These are phyloP conservation scores for Nematolebias whitei DNA, from an alignment of 2,113 vertebrate genomes.

Conservation along the genomic window DNA sequence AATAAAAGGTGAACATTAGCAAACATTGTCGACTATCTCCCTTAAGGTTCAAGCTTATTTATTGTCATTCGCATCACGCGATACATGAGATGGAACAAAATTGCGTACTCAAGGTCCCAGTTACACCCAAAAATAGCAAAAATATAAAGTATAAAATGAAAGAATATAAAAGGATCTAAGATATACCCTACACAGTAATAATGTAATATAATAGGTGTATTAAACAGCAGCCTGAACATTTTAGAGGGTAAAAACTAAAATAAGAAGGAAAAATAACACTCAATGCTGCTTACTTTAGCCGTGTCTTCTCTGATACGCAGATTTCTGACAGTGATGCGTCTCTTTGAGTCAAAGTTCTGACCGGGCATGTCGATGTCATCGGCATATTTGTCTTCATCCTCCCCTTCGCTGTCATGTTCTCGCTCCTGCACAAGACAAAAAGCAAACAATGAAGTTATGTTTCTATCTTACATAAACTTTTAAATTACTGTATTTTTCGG, in stretches of 20 bases:
- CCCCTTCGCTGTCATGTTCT: conserved; percentile 95
- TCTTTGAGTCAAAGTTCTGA: conserved; percentile 98
- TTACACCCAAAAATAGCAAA: too few species aligned
- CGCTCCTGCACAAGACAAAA: conserved; percentile 82
- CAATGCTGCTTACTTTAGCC: conserved; percentile 91
- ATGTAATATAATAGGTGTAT: too few species aligned
- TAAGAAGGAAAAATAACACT: too few species aligned
- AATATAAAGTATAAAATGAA: too few species aligned
- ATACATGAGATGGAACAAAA: too few species aligned
- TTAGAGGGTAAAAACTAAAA: not conserved
- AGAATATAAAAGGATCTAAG: too few species aligned
- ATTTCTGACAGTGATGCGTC: conserved; percentile 96
- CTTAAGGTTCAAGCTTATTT: too few species aligned
- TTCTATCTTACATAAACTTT: not conserved
- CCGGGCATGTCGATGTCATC: conserved; percentile 99
- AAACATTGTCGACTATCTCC: not conserved
- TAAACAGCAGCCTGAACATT: too few species aligned
- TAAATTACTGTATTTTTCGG: too few species aligned
- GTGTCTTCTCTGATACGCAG: conserved; percentile 96
- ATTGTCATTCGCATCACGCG: too few species aligned
- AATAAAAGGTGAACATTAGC: not conserved
- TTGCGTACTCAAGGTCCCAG: too few species aligned
- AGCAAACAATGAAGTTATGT: not conserved
- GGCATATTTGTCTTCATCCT: conserved; percentile 98
- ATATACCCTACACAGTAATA: too few species aligned